phyloP scores from a whole-genome alignment of 2,888 invertebrate species.

The Nomada ruficornis region DNA sequence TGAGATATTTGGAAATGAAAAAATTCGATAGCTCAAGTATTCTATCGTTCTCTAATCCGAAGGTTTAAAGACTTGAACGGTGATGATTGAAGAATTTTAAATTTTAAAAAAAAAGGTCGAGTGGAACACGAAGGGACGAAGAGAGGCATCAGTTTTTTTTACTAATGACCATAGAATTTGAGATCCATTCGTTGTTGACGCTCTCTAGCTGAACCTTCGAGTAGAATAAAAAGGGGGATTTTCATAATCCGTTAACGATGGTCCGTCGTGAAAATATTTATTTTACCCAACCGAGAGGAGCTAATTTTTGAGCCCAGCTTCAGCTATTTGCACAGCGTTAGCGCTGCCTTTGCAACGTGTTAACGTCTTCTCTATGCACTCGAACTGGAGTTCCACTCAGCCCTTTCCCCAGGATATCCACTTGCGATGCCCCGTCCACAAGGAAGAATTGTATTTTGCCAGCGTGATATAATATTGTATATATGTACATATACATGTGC shows the following conservation, averaged over 20 bases:
- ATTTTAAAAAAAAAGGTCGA: not conserved
- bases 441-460: constrained; percentile 55
- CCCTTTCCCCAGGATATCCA: constrained; percentile 61
- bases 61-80: not conserved
- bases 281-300: constrained; percentile 72
- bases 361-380: constrained; percentile 66
- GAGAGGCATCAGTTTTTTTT: not conserved
- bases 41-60: not conserved
- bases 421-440: constrained; percentile 56
- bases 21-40: not conserved
- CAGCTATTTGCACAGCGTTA: constrained; percentile 73
- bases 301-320: constrained; percentile 73
- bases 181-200: constrained; percentile 19
- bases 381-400: constrained; percentile 43
- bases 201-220: not conserved
- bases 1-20: not conserved
- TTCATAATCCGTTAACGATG: constrained; percentile 75
- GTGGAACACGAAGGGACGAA: not conserved
- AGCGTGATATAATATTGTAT: no score
- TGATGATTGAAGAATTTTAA: not conserved
- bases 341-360: constrained; percentile 63
- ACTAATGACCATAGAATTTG: not conserved
- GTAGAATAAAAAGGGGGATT: constrained; percentile 48
- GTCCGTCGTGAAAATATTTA: constrained; percentile 79
- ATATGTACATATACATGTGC: no score